Evolutionary conservation across 2,113 vertebrate genomes (phyloP).

Genomic region (Epinephelus cyanopodus): DNA sequence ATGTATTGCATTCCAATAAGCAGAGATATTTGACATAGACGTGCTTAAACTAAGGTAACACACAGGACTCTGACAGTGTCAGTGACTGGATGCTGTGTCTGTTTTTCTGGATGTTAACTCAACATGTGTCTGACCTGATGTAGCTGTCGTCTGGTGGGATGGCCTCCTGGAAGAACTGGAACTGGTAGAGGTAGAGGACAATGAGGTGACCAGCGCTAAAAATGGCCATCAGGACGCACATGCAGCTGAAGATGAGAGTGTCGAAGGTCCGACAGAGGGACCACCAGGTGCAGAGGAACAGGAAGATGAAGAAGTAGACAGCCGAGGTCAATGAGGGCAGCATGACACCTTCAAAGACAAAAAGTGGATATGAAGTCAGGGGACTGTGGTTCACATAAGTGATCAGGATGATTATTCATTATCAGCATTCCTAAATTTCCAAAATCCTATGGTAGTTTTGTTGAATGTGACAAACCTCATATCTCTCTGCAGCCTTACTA

Average conservation of each 20-base stretch:
- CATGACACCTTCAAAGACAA: slow-evolving; percentile 89
- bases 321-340: slow-evolving; percentile 95
- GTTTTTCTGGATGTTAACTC: background rate
- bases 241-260: slow-evolving; percentile 97
- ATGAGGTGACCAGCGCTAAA: slow-evolving; percentile 96
- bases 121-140: slow-evolving; percentile 86
- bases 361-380: background rate
- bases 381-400: background rate
- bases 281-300: slow-evolving; percentile 99
- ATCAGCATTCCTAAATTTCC: background rate
- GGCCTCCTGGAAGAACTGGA: slow-evolving; percentile 97
- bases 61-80: background rate
- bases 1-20: background rate
- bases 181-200: slow-evolving; percentile 97
- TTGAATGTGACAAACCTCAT: no score
- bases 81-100: background rate
- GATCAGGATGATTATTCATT: background rate
- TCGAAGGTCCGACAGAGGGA: slow-evolving; percentile 94
- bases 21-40: background rate
- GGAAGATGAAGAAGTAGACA: slow-evolving; percentile 96
- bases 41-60: background rate
- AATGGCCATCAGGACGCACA: slow-evolving; percentile 98
- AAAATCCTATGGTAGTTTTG: no score
- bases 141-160: slow-evolving; percentile 89
- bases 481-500: no score